Evolutionary conservation across 2,113 vertebrate species (phyloP), one percentile per base, ranked within the genome.

Genomic region (Sebastes fasciatus): DNA sequence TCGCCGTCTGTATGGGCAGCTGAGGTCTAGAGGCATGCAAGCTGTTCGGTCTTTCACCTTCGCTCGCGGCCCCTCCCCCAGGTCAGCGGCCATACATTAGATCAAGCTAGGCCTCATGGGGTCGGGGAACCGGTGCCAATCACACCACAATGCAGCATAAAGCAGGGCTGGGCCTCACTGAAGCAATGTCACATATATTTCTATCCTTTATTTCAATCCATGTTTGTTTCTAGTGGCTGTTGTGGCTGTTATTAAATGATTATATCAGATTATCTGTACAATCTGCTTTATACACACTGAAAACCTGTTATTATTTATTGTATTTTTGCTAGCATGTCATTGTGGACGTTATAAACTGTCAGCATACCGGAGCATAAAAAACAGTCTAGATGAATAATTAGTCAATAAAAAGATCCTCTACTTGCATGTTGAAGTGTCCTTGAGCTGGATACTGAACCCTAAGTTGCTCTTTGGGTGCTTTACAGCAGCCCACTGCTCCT

Each of bases 1-100:
- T 86, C 58, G 9, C 64, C 21, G 86, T 84, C 76, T 90, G 90
- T 58, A 86, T 73, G 73, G 88, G 79, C 91, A 93, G 88, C 89
- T 87, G 92, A 91, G 88, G 88, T 94, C 89, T 91, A 85, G 91
- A 94, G 92, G 93, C 93, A 95, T 88, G 92, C 94, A 94, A 93
- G 93, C 93, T 94, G 94, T 92, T 92, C 13, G 46, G 68, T 90
- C 88, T 91, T 92, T 90, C 91, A 93, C 90, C 89, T 93, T 69
- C 48, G 66, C 85, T 86, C 8, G 16, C 46, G 1, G 77, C 86
- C 88, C 91, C 92, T 85, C 91, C 92, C 85, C 83, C 85, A 86
- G 91, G 92, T 94, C 93, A 92, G 80, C 51, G 4, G 84, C 87
- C 89, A 92, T 90, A 89, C 92, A 85, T 91, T 85, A 87, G 84